Conservation (phyloP, 2,797 vertebrate genomes). For the Liparis tanakae region DNA sequence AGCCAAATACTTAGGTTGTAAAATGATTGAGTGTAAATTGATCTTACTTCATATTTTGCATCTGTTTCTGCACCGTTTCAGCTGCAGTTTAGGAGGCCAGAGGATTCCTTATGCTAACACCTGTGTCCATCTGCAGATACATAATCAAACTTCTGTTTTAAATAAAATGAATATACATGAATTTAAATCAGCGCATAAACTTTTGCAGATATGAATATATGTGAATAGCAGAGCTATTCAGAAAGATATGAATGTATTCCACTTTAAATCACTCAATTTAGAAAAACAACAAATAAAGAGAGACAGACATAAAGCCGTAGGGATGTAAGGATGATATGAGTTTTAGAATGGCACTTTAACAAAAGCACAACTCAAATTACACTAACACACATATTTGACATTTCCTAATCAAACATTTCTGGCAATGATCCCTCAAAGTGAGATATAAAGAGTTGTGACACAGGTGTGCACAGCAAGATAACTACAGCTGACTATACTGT, state of each 20-base stretch:
- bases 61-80: constrained; percentile 1
- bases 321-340: constrained; percentile 6
- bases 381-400: not conserved
- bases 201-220: constrained; percentile 25
- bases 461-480: not conserved
- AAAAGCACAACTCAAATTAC: not conserved
- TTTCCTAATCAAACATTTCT: not conserved
- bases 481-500: not conserved
- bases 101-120: constrained; percentile 55
- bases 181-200: constrained; percentile 32
- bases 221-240: constrained; percentile 5
- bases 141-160: constrained; percentile 41
- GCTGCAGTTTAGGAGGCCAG: constrained; percentile 9
- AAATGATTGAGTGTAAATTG: constrained; percentile 7
- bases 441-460: not conserved
- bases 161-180: constrained; percentile 34
- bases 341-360: not conserved
- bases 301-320: not conserved
- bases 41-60: constrained; percentile 1
- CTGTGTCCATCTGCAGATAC: constrained; percentile 39
- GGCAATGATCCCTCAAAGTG: not conserved
- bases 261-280: constrained; percentile 15
- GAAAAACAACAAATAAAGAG: constrained; percentile 10
- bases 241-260: constrained; percentile 21
- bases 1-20: not conserved